Evolutionary conservation across 2,888 invertebrate species (phyloP), one percentile per base, ranked within the genome.

Genomic region (Philhelius pedissequus): DNA sequence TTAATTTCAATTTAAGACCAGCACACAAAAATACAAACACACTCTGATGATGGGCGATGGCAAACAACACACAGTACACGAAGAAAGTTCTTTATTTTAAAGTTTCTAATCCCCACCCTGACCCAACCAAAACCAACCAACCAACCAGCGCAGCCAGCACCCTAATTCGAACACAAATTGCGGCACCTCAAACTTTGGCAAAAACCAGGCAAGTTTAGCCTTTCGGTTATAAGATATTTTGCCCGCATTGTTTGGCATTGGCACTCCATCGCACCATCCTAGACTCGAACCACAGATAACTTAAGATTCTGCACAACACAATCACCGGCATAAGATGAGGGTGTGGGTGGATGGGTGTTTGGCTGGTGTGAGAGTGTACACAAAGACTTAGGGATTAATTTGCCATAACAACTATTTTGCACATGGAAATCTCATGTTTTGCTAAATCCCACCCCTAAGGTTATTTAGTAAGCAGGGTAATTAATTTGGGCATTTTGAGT

Each of bases 321-420:
- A 54, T 54, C 54, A 56, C 56, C 56, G 56, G 35, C 32, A 56
- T 35, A n/a, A 13, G 25, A 25, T 20, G 20, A 9, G 13, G 20
- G 11, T 15, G 27, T n/a, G 7, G 52, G 4, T 15, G 43, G 45
- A 45, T 45, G 45, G 13, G 25, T n/a, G 48, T 32, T 30, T 8
- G 56, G 43, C 43, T 22, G 48, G 69, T 56, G 58, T 35, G 69
- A 66, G 69, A 45, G 56, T 45, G 69, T 70, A 80, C 75, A 80
- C 80, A 84, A 80, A 71, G 75, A 58, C 75, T 84, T 71, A 68
- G 68, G 80, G 84, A 80, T 84, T 75, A 84, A 80, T 84, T 84
- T 84, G 80, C 80, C 80, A 84, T 84, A 84, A 80, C 84, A 84
- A 84, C 84, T 84, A 84, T 84, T 84, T 84, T 84, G 84, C 84